Evolutionary conservation across 1,140 invertebrate genomes (phyloP), one percentile per base, ranked within the genome.

Genomic region (Drosophila tsacasi): DNA sequence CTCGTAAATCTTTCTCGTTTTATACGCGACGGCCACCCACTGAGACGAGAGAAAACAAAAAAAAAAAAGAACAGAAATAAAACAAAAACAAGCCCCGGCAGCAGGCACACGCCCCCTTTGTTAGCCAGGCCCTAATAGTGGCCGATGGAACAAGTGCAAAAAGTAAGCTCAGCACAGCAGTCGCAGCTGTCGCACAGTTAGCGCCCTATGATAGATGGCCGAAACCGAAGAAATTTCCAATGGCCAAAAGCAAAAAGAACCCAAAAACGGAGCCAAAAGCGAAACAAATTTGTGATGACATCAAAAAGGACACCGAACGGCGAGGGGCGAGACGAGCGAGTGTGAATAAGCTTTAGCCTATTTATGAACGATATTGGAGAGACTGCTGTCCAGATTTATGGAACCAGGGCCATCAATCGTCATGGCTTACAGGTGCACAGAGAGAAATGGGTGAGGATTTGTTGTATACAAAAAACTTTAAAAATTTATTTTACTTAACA

Each of bases 301-400:
- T 68, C 52, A 52, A 73, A 40, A 49, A 25, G 23, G 44, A 46
- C 42, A 13, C 3, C 4, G 19, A 12, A 12, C 5, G 63, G 19
- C 39, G 62, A 19, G 15, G 17, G 12, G 15, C n/a, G n/a, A 4
- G 30, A 5, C 21, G 10, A 8, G 35, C 25, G 19, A 73, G 55
- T 73, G 71, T 61, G 55, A 74, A 73, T 74, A 74, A 73, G 71
- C 71, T 73, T 73, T 73, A 27, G 44, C 71, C 69, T 73, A 61
- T 73, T 74, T 74, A 73, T 74, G 55, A 40, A 25, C 27, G 60
- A 69, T 46, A 64, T 40, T 40, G 32, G 57, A 62, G 57, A 60
- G 40, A 46, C 63, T 37, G 47, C 15, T 66, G 35, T 27, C 27
- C 66, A 47, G 69, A 73, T 72, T 73, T 73, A 60, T 73, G 66